Conservation (phyloP, 2,113 vertebrate genomes). For the Hymenochirus boettgeri region DNA sequence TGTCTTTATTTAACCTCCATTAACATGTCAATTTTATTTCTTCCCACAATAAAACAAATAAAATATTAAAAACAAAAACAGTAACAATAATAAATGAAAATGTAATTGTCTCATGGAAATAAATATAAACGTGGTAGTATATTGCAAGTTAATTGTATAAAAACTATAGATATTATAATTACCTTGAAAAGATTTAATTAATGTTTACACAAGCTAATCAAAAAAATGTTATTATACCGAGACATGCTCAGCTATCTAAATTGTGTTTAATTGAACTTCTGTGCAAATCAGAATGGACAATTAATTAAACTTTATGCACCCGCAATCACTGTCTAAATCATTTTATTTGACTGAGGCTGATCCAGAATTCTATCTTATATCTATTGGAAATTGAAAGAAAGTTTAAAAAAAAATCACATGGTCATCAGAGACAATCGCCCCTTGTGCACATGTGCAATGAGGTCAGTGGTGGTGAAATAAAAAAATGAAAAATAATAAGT, state of each 20-base stretch:
- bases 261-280: background rate
- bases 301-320: slow-evolving; percentile 16
- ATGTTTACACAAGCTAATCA: slow-evolving; percentile 10
- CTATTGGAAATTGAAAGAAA: background rate
- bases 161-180: slow-evolving; percentile 12
- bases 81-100: too few relatives aligned
- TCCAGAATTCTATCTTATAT: background rate
- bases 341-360: background rate
- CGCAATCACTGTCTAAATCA: background rate
- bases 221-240: background rate
- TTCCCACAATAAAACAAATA: too few relatives aligned
- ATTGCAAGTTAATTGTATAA: slow-evolving; percentile 13
- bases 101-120: too few relatives aligned
- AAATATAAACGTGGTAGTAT: slow-evolving; percentile 17
- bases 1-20: too few relatives aligned
- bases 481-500: too few relatives aligned
- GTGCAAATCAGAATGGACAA: slow-evolving; percentile 9
- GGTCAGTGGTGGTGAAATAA: too few relatives aligned
- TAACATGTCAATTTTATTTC: too few relatives aligned
- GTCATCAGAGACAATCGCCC: too few relatives aligned
- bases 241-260: slow-evolving; percentile 1
- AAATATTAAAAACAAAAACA: too few relatives aligned
- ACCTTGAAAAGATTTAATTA: background rate
- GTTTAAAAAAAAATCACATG: too few relatives aligned
- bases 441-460: too few relatives aligned